Base-by-base conservation (phyloP, 1,140 invertebrate genomes). In the Hylaeus volcanicus region DNA sequence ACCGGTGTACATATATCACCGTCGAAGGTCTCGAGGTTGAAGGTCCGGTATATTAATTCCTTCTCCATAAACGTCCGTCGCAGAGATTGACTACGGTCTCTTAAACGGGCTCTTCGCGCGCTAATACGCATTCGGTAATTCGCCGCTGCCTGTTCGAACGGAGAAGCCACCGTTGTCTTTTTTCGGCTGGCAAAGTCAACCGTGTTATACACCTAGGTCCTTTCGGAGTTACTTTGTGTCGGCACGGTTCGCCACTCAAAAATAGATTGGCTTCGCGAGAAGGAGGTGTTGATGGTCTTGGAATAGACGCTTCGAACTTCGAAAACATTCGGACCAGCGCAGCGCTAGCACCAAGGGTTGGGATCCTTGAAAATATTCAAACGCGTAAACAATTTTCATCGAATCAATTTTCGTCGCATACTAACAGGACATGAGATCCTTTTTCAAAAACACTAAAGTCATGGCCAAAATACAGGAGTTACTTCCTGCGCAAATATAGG, bases 21-120 rank as follows among this genome's bases (percentile, higher is more conserved):
- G 86, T 76, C 81, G 89, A 91, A 92, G 89, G 88, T 89, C 88
- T 85, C 86, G 81, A 89, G 89, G 91, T 90, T 91, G 88, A 92
- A 92, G 90, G 89, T 90, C 83, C 88, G 90, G 91, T 93, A 93
- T 93, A 93, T 93, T 93, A 93, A 93, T 93, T 93, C 92, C 87
- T 86, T 92, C 91, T 91, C 89, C 92, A 93, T 93, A 93, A 93
- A 93, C 86, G 93, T 93, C 92, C 87, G 87, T 82, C 88, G 82
- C 80, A 84, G 90, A 93, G 93, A 93, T 93, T 93, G 92, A 93
- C 92, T 93, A 93, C 92, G 81, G 85, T 90, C 86, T 92, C 89
- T 92, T 93, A 93, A 93, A 92, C 88, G 89, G 51, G 85, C 85
- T 89, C 90, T 89, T 92, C 92, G 89, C 86, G 88, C 87, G 89